Conservation (phyloP, 1,140 invertebrate genomes). For the Magallana angulata region DNA sequence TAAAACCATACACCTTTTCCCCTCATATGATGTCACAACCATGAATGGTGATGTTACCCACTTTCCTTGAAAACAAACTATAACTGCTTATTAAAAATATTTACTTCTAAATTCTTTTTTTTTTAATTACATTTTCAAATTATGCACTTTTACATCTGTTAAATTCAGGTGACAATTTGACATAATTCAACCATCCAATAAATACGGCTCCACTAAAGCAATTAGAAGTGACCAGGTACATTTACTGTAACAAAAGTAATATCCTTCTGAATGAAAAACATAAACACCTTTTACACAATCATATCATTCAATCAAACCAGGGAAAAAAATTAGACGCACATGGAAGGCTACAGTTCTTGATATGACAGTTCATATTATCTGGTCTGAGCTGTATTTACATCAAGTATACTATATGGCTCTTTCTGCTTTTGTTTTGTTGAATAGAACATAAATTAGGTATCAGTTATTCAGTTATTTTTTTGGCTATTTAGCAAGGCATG, state of each 20-base stretch:
- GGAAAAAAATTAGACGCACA: background rate
- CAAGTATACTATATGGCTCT: too few relatives aligned
- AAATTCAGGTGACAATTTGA: background rate
- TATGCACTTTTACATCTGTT: conserved; percentile 26
- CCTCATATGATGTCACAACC: background rate
- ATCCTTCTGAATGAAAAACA: conserved; percentile 11
- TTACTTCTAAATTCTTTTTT: conserved; percentile 15
- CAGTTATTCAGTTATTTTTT: background rate
- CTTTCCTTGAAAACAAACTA: background rate
- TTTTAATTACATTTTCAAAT: conserved; percentile 8
- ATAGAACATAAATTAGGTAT: too few relatives aligned
- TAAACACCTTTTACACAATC: background rate
- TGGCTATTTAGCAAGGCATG: background rate
- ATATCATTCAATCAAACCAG: background rate
- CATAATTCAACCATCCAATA: conserved; percentile 8
- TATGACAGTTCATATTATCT: background rate
- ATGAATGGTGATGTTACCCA: background rate
- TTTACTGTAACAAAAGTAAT: background rate
- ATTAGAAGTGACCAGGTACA: conserved; percentile 1
- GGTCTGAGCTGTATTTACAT: background rate
- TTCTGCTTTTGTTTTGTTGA: too few relatives aligned
- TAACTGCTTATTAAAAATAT: conserved; percentile 31
- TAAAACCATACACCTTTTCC: background rate
- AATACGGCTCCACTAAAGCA: background rate
- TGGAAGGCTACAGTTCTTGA: background rate